Conservation (phyloP, 2,113 vertebrate species). For the Melanerpes formicivorus region DNA sequence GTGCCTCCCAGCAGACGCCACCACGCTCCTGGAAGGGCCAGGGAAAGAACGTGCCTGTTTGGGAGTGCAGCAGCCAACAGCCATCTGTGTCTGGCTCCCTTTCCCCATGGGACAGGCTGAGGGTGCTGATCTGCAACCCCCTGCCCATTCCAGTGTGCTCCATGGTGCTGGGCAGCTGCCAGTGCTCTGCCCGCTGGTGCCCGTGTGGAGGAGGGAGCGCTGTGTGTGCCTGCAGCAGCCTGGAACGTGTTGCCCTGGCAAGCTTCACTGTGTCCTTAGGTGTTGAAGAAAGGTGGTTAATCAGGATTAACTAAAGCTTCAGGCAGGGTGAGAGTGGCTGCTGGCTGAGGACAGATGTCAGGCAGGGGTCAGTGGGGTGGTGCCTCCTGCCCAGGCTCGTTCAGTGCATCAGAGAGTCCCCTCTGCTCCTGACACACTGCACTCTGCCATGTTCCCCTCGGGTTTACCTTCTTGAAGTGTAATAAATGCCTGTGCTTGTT, state of each 20-base stretch:
- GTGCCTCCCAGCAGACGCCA: neutral
- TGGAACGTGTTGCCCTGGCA: neutral
- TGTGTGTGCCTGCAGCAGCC: fast-evolving
- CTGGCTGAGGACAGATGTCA: neutral
- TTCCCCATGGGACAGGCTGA: neutral
- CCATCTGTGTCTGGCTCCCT: fast-evolving
- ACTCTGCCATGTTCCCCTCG: neutral
- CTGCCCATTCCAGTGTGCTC: neutral
- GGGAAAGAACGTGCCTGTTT: fast-evolving
- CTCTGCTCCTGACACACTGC: neutral
- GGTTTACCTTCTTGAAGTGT: neutral
- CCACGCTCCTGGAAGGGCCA: neutral
- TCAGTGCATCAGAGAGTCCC: fast-evolving
- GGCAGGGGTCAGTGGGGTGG: neutral
- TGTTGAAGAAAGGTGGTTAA: neutral
- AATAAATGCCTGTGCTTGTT: neutral
- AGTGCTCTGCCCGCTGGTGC: neutral
- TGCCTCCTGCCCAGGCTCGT: neutral
- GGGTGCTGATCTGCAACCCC: neutral
- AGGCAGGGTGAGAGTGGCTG: neutral
- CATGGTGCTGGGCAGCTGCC: neutral
- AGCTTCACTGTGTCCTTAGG: neutral
- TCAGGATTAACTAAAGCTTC: neutral
- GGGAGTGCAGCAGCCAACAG: neutral
- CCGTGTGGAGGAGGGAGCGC: neutral